These are phyloP conservation scores for Parotocinclus haroldoi DNA, from an alignment of 2,797 vertebrate genomes.

Conservation along the genomic window DNA sequence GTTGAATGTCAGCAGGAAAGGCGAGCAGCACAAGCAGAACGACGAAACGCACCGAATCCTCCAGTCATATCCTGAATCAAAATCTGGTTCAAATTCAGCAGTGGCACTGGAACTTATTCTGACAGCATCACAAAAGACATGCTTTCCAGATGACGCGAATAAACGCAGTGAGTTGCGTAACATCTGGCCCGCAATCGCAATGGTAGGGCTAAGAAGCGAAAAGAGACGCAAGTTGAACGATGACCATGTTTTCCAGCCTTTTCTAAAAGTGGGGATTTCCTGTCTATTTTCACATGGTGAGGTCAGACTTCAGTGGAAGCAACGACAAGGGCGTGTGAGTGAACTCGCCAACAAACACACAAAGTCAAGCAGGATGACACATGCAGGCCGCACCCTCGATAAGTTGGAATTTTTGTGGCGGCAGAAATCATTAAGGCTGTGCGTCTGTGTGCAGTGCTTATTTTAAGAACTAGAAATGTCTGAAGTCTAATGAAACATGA, in stretches of 20 bases:
- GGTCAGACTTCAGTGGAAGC: conserved; percentile 31
- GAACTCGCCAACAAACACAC: neutral
- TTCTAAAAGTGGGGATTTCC: conserved; percentile 54
- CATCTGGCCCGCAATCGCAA: conserved; percentile 35
- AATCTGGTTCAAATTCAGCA: conserved; percentile 18
- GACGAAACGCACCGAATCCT: neutral
- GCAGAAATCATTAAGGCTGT: neutral
- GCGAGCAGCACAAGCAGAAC: no score
- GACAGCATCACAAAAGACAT: conserved; percentile 31
- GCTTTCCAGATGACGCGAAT: conserved; percentile 29
- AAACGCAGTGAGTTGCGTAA: conserved; percentile 40
- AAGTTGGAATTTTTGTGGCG: neutral
- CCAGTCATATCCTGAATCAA: neutral
- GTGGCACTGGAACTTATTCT: neutral
- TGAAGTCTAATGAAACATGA: conserved; percentile 1
- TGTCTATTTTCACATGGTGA: conserved; percentile 37
- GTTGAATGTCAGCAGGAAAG: neutral
- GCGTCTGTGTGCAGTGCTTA: neutral
- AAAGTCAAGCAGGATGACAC: neutral
- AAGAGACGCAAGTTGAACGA: conserved; percentile 14
- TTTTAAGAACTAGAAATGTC: neutral
- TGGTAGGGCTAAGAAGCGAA: conserved; percentile 13
- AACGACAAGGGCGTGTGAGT: conserved; percentile 15
- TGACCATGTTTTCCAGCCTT: conserved; percentile 50
- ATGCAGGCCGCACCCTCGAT: conserved; percentile 5